Evolutionary conservation across 2,888 invertebrate species (phyloP).

Genomic region (Eutolmus rufibarbis): DNA sequence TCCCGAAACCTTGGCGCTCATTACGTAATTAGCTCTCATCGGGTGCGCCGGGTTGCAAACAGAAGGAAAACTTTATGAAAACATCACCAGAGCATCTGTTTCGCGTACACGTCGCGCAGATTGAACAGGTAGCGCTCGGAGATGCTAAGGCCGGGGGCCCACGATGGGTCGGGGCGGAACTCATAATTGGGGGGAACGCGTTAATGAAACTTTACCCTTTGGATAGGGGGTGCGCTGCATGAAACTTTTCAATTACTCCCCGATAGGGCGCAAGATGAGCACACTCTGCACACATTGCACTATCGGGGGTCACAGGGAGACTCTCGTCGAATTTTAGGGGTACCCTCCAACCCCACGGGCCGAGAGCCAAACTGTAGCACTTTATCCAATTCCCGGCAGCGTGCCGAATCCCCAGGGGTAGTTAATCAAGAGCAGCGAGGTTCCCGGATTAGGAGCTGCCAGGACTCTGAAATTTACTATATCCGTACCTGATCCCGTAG

Average conservation of each 20-base stretch:
- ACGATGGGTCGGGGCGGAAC: neutral
- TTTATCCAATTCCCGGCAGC: neutral
- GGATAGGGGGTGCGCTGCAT: neutral
- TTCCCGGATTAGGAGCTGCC: constrained; percentile 6
- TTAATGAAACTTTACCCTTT: constrained; percentile 20
- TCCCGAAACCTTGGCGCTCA: neutral
- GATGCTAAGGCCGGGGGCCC: neutral
- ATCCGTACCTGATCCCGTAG: neutral
- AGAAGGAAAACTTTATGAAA: constrained; percentile 24
- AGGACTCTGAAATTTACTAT: neutral
- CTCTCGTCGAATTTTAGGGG: neutral
- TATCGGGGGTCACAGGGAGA: neutral
- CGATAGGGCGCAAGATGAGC: neutral
- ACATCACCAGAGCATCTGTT: constrained; percentile 28
- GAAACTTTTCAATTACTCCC: constrained; percentile 17
- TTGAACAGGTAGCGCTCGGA: neutral
- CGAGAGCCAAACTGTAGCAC: neutral
- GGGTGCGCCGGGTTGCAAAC: neutral
- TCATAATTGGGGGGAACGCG: neutral
- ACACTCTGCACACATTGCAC: neutral
- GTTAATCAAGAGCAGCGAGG: constrained; percentile 21
- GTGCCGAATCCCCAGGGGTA: neutral
- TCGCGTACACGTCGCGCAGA: neutral
- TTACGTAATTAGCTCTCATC: constrained; percentile 15
- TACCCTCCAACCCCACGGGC: neutral